Conservation (phyloP, 1,140 invertebrate species). For the Panonychus citri region DNA sequence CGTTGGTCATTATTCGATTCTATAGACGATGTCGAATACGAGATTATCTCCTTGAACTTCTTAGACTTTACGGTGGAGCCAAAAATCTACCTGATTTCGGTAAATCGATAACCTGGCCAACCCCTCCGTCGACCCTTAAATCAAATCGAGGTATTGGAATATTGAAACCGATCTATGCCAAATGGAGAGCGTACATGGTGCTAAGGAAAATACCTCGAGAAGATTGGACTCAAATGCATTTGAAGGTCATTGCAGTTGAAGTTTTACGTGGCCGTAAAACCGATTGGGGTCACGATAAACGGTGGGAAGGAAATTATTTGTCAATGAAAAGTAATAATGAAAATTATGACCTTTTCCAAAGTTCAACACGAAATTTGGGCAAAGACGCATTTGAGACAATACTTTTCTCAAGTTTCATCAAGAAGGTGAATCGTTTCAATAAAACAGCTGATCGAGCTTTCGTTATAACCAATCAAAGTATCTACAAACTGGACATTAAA, state of each 20-base stretch:
- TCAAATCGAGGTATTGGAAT: not conserved
- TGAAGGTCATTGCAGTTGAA: constrained; percentile 57
- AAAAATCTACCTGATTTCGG: constrained; percentile 39
- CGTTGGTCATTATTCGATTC: constrained; percentile 48
- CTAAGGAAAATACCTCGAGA: constrained; percentile 48
- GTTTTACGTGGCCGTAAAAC: constrained; percentile 43
- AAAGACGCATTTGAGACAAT: constrained; percentile 41
- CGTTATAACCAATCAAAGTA: constrained; percentile 56
- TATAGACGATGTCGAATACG: constrained; percentile 64
- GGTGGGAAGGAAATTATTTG: constrained; percentile 83
- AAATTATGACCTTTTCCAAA: constrained; percentile 37
- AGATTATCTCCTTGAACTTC: constrained; percentile 45
- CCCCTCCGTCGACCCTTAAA: constrained; percentile 38
- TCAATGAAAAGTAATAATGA: constrained; percentile 48
- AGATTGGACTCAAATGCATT: constrained; percentile 58
- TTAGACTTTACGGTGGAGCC: constrained; percentile 22
- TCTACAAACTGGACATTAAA: constrained; percentile 66
- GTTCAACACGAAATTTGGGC: constrained; percentile 36
- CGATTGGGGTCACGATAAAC: constrained; percentile 55
- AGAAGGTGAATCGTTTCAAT: constrained; percentile 42
- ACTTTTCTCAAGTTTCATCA: constrained; percentile 30
- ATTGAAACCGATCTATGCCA: constrained; percentile 6
- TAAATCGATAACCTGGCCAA: constrained; percentile 54
- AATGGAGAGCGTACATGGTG: constrained; percentile 67
- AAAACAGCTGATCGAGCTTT: constrained; percentile 69